A percentile compares a stretch with the other conserved stretches of the same genome.
Conservation (phyloP, 2,888 invertebrate species). For the Rhodophaea formosa region DNA sequence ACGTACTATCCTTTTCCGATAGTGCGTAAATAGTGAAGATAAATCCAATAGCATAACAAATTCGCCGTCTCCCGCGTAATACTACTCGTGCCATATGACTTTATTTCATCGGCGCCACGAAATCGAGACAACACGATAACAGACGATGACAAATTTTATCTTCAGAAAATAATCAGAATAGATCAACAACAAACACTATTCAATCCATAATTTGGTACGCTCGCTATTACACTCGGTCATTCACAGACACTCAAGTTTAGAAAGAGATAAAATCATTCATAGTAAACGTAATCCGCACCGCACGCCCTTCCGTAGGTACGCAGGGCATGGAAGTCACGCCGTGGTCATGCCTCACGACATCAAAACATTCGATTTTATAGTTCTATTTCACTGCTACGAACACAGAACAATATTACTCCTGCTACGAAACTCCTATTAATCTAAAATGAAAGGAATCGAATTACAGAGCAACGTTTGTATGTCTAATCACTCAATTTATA, state of each 20-base stretch:
- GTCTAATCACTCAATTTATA: constrained; percentile 62
- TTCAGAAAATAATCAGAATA: constrained; percentile 70
- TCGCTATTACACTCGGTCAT: constrained; percentile 79
- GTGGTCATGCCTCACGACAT: constrained; percentile 69
- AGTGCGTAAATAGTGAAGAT: constrained; percentile 73
- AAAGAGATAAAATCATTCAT: constrained; percentile 82
- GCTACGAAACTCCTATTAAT: constrained; percentile 40
- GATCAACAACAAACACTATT: constrained; percentile 77
- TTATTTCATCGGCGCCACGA: constrained; percentile 51
- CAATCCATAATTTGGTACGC: constrained; percentile 78
- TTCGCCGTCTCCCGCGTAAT: constrained; percentile 50
- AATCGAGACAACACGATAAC: constrained; percentile 61
- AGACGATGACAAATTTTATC: constrained; percentile 59
- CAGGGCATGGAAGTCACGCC: constrained; percentile 81
- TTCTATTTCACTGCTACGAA: constrained; percentile 46
- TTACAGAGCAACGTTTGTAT: constrained; percentile 54
- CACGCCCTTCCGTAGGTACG: constrained; percentile 78
- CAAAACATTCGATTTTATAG: constrained; percentile 69
- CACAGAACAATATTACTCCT: too few relatives aligned
- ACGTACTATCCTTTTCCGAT: constrained; percentile 71
- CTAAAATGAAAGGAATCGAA: constrained; percentile 47
- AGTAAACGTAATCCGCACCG: constrained; percentile 77
- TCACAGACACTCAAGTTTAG: constrained; percentile 78
- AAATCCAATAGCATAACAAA: constrained; percentile 63
- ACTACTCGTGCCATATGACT: constrained; percentile 56